A percentile compares a stretch with the other conserved stretches of the same genome.
phyloP scores from a whole-genome alignment of 2,113 vertebrate genomes.

The Reinhardtius hippoglossoides region DNA sequence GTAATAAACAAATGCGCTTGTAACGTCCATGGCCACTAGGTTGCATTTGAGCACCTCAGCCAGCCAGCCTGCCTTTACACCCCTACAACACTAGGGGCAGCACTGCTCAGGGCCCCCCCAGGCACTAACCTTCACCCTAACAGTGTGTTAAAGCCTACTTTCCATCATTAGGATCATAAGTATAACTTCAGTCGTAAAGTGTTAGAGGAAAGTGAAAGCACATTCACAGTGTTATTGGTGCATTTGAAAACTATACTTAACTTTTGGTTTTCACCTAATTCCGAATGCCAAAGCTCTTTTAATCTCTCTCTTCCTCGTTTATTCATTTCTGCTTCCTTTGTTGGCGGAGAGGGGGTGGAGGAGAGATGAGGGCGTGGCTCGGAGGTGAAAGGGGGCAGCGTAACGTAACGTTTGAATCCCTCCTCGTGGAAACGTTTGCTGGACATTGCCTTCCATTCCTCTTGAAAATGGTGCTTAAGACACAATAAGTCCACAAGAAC shows the following conservation, averaged over 20 bases:
- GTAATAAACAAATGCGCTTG: conserved; percentile 56
- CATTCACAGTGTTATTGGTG: conserved; percentile 32
- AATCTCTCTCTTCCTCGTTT: conserved; percentile 42
- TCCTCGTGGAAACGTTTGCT: conserved; percentile 24
- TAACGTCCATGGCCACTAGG: conserved; percentile 60
- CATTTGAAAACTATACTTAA: conserved; percentile 26
- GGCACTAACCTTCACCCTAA: conserved; percentile 48
- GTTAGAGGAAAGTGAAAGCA: conserved; percentile 31
- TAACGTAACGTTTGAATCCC: conserved; percentile 24
- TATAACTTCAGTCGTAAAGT: conserved; percentile 33
- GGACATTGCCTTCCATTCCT: conserved; percentile 67
- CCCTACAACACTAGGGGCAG: conserved; percentile 74
- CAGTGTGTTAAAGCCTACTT: conserved; percentile 40
- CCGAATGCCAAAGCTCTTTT: conserved; percentile 73
- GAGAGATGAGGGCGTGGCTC: conserved; percentile 24
- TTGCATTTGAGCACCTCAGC: conserved; percentile 60
- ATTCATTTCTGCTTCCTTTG: conserved; percentile 33
- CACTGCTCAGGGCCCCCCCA: conserved; percentile 71
- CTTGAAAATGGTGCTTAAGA: conserved; percentile 76
- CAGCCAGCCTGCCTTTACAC: conserved; percentile 79
- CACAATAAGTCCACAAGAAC: conserved; percentile 60
- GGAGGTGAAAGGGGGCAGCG: neutral
- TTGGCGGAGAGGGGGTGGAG: conserved; percentile 10
- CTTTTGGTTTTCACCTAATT: conserved; percentile 40
- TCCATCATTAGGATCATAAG: conserved; percentile 12